Evolutionary conservation across 2,113 vertebrate species (phyloP), one percentile per base, ranked within the genome.

Genomic region (Phyllostomus hastatus): DNA sequence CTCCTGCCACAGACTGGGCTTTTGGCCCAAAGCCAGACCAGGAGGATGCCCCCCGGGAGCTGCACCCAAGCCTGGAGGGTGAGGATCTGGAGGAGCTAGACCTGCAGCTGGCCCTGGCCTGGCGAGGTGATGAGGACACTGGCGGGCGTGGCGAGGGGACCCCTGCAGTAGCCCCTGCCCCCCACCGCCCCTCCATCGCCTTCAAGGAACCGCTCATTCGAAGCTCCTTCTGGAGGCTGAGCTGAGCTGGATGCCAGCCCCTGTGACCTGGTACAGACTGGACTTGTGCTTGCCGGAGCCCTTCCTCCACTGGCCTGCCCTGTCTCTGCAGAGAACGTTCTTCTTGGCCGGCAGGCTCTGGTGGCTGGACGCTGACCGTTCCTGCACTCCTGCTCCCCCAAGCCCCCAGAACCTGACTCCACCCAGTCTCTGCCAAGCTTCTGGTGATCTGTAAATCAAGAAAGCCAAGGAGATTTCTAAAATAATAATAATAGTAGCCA

Each of bases 21-120:
- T 99, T 99, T 0, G 99, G 99, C 7, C 98, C 98, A 81, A 99
- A 99, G 98, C 98, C 97, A 0, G 99, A 99, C 66, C 98, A 99
- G 91, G 98, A 98, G 93, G 97, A 98, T 3, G 92, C 41, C 0
- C 98, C 98, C 93, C 98, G 98, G 17, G 98, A 98, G 61, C 98
- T 95, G 97, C 95, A 0, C 75, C 96, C 1, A 92, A 98, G 75
- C 93, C 97, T 57, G 50, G 95, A 98, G 52, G 10, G 48, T 0
- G 95, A 97, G 26, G 97, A 98, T 97, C 72, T 98, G 0, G 98
- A 98, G 10, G 96, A 92, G 14, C 57, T 97, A 10, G 98, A 98
- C 20, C 97, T 98, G 16, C 97, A 92, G 75, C 78, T 97, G 22
- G 98, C 98, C 15, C 97, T 98, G 46, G 97, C 93, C 66, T 98